Conservation (phyloP, 2,113 vertebrate species). For the Suncus etruscus region DNA sequence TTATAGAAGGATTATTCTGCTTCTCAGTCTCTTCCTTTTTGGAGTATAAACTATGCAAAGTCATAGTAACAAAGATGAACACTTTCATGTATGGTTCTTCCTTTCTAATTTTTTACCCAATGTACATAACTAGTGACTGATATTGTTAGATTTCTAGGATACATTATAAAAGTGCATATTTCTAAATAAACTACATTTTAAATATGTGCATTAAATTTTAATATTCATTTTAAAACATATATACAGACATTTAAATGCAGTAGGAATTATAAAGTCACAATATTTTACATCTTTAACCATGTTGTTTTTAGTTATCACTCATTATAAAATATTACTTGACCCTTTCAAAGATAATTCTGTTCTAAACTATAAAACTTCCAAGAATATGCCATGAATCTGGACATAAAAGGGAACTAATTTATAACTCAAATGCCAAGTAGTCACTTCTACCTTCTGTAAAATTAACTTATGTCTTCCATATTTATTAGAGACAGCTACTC, state of each 20-base stretch:
- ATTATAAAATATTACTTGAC: constrained; percentile 65
- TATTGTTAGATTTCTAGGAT: background rate
- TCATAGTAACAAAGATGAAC: background rate
- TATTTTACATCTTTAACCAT: constrained; percentile 59
- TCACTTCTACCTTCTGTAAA: constrained; percentile 65
- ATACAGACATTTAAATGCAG: constrained; percentile 13
- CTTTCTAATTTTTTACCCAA: background rate
- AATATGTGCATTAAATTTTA: background rate
- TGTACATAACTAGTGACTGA: constrained; percentile 3
- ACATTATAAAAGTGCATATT: constrained; percentile 36
- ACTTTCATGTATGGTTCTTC: background rate
- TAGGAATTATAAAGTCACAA: constrained; percentile 51
- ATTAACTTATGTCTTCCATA: constrained; percentile 73
- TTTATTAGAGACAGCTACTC: constrained; percentile 74
- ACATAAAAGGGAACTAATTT: constrained; percentile 71
- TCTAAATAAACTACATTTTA: background rate
- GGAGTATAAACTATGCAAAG: background rate
- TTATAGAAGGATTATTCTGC: background rate
- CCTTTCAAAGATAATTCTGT: constrained; percentile 48
- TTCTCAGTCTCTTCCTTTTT: background rate
- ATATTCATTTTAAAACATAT: background rate
- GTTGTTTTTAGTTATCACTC: constrained; percentile 62
- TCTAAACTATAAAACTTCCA: constrained; percentile 63
- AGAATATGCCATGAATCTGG: constrained; percentile 53
- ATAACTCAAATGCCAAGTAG: constrained; percentile 72